Evolutionary conservation across 2,113 vertebrate genomes (phyloP), one percentile per base, ranked within the genome.

Genomic region (Bubo bubo): DNA sequence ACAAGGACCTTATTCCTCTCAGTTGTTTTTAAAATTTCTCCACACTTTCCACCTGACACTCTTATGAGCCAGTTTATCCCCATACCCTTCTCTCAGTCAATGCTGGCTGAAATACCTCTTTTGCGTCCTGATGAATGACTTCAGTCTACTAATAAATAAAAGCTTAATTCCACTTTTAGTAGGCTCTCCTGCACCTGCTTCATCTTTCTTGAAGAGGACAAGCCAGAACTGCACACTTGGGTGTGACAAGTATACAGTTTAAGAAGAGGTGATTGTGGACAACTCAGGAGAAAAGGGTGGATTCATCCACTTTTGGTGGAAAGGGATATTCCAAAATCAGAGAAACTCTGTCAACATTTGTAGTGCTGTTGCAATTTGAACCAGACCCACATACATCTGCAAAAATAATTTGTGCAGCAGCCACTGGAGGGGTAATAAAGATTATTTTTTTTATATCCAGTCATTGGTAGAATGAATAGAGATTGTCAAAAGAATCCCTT

Each of bases 401-500:
- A 86, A 95, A 96, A 97, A 90, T 62, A 86, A 90, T 95, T 86
- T 93, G 66, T 94, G 66, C 45, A 83, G 85, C 80, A 76, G 81
- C 79, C 94, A 85, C 89, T 71, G 43, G 86, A 95, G 89, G 86
- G 60, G 73, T 95, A 93, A 94, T 95, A 96, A 95, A 93, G 83
- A 12, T n/a, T 47, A 60, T 37, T 63, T 45, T 35, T 72, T 90
- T 81, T 64, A 43, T 86, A 91, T 88, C 76, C 70, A 75, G 77
- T 75, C 80, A 72, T 75, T 81, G 80, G 80, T 91, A 75, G 84
- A 91, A 94, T 89, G 84, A 95, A 89, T 93, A 76, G 70, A 75
- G 87, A 91, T 87, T 95, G 93, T 96, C 87, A 86, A 91, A 96
- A 92, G 72, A 93, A 90, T 85, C 89, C 70, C 60, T 95, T 96